Conservation (phyloP, 2,888 invertebrate species). For the Polydrusus tereticollis region DNA sequence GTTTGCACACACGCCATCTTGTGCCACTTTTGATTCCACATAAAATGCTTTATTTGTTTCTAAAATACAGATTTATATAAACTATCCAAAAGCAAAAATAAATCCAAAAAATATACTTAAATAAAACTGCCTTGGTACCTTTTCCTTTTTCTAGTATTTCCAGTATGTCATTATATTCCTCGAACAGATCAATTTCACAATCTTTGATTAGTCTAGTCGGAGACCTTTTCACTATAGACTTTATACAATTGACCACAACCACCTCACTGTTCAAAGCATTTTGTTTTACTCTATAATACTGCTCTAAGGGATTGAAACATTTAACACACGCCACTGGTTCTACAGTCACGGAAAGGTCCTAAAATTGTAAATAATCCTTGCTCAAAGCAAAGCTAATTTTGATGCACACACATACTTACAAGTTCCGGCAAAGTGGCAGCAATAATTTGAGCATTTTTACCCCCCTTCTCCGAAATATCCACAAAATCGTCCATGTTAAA, state of each 20-base stretch:
- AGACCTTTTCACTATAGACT: conserved; percentile 13
- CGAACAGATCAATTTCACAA: conserved; percentile 36
- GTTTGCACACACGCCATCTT: too few relatives aligned
- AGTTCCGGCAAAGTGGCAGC: conserved; percentile 23
- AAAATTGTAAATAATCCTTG: background rate
- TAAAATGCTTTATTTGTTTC: background rate
- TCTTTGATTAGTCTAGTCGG: conserved; percentile 16
- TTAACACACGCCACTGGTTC: conserved; percentile 33
- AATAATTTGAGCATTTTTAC: conserved; percentile 20
- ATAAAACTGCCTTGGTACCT: background rate
- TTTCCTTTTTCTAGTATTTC: conserved; percentile 20
- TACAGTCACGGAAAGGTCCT: conserved; percentile 34
- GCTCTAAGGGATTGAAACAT: conserved; percentile 36
- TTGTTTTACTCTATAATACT: conserved; percentile 26
- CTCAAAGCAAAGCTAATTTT: background rate
- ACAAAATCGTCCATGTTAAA: conserved; percentile 25
- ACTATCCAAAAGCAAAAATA: too few relatives aligned
- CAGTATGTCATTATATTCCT: conserved; percentile 31
- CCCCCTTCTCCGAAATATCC: conserved; percentile 26
- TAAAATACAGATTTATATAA: too few relatives aligned
- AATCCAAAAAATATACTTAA: too few relatives aligned
- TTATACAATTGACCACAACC: conserved; percentile 34
- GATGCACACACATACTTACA: conserved; percentile 12
- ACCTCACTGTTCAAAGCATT: conserved; percentile 29
- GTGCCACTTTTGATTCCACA: background rate